Percentiles rank a stretch among this genome's conserved stretches.
These are phyloP conservation scores for Gerris lacustris DNA, from an alignment of 2,888 invertebrate genomes.

Conservation along the genomic window DNA sequence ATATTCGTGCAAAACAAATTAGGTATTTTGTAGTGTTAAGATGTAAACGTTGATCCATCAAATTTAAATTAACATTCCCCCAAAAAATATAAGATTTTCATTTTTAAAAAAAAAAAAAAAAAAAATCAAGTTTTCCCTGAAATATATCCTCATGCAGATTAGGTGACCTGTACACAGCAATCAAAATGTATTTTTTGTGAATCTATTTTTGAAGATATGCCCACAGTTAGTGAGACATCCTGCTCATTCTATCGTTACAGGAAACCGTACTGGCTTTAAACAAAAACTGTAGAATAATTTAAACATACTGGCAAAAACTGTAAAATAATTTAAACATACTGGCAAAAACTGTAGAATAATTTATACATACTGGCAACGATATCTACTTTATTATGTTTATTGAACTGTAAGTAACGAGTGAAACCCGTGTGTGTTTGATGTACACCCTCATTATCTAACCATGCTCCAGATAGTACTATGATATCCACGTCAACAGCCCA, in stretches of 20 bases:
- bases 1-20: neutral
- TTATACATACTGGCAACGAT: neutral
- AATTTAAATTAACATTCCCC: neutral
- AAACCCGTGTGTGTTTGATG: too few species aligned
- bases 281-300: too few species aligned
- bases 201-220: neutral
- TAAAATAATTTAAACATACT: too few species aligned
- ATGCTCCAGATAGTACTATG: neutral
- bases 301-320: too few species aligned
- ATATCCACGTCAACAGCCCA: too few species aligned
- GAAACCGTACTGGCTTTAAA: neutral
- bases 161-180: neutral
- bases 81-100: neutral
- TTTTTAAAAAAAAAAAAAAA: neutral
- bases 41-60: neutral
- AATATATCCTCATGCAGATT: neutral
- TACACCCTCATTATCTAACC: neutral
- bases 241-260: neutral
- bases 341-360: too few species aligned
- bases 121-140: neutral
- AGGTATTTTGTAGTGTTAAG: neutral
- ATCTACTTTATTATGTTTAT: neutral
- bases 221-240: neutral
- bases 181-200: neutral
- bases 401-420: neutral